phyloP scores from a whole-genome alignment of 2,888 invertebrate species.

The Cosmia pyralina region DNA sequence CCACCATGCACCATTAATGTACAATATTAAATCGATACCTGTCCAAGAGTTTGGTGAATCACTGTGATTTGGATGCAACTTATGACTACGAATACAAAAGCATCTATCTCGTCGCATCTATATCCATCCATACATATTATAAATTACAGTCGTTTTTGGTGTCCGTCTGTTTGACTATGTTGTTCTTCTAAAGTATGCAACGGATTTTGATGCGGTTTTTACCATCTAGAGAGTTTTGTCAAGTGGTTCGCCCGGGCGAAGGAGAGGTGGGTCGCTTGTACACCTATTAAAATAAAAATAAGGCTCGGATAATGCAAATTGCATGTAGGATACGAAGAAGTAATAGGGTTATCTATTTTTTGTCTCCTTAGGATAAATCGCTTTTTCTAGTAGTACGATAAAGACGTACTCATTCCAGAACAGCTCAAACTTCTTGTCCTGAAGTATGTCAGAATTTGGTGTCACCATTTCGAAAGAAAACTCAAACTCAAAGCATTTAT shows the following conservation, averaged over 20 bases:
- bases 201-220: neutral
- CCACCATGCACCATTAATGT: no score
- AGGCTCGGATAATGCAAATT: neutral
- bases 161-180: neutral
- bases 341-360: neutral
- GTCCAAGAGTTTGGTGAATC: constrained; percentile 6
- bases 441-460: neutral
- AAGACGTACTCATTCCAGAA: no score
- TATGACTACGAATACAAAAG: neutral
- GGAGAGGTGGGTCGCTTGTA: no score
- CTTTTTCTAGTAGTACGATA: neutral
- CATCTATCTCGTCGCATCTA: neutral
- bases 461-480: neutral
- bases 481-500: neutral
- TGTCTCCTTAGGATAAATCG: neutral
- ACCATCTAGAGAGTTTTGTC: neutral
- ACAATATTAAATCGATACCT: neutral
- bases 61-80: neutral
- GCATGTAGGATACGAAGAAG: neutral
- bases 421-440: neutral
- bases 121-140: neutral
- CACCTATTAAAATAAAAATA: neutral
- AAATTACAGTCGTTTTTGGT: neutral
- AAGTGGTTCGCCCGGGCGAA: no score
- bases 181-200: neutral